These are phyloP conservation scores for Apotomis betuletana DNA, from an alignment of 2,888 invertebrate species.

Conservation along the genomic window DNA sequence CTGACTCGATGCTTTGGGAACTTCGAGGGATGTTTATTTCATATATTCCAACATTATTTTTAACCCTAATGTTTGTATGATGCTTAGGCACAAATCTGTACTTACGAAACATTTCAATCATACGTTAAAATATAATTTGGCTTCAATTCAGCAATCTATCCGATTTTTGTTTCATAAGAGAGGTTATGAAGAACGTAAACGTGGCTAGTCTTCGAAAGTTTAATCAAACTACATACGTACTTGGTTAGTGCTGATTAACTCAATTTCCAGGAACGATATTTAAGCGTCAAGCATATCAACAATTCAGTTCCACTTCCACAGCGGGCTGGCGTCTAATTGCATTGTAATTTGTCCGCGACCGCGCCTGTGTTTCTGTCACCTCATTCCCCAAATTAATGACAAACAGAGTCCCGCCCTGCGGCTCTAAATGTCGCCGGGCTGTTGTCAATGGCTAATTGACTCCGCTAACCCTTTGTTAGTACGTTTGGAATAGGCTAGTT, in stretches of 20 bases:
- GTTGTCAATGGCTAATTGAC: constrained; percentile 79
- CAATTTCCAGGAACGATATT: background rate
- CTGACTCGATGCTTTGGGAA: no score
- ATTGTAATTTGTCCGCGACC: constrained; percentile 76
- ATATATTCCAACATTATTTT: no score
- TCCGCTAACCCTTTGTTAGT: constrained; percentile 73
- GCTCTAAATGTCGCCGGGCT: constrained; percentile 71
- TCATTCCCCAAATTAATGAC: constrained; percentile 81
- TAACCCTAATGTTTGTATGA: no score
- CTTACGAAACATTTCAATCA: no score
- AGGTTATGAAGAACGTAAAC: background rate
- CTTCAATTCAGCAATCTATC: no score
- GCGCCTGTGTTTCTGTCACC: constrained; percentile 77
- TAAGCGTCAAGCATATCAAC: constrained; percentile 32
- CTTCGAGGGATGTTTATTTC: no score
- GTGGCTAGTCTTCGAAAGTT: background rate
- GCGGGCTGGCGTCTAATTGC: constrained; percentile 53
- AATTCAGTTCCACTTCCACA: constrained; percentile 35
- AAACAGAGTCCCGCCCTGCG: constrained; percentile 66
- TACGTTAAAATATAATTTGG: no score
- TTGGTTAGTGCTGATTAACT: background rate
- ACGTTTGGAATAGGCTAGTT: constrained; percentile 56
- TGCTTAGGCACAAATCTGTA: no score
- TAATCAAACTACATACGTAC: background rate
- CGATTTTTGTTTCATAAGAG: background rate